These are phyloP conservation scores for Nematolebias whitei DNA, from an alignment of 2,113 vertebrate species.

Conservation along the genomic window DNA sequence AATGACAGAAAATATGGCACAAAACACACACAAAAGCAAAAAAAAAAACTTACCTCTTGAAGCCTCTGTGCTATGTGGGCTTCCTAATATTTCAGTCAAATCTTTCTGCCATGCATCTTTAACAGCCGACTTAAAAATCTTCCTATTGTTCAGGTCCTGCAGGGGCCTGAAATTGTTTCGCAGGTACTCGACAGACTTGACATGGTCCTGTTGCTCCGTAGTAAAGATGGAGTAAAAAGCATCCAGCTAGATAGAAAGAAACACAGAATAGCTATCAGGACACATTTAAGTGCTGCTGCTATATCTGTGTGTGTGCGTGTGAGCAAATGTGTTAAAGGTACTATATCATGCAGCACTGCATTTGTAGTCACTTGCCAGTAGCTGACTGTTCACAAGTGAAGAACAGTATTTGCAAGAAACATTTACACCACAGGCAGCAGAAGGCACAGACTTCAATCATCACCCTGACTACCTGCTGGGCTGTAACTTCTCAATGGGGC, in stretches of 20 bases:
- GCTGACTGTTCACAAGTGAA: slow-evolving; percentile 53
- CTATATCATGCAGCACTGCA: slow-evolving; percentile 44
- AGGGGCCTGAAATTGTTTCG: slow-evolving; percentile 95
- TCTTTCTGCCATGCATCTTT: slow-evolving; percentile 93
- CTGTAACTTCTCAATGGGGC: slow-evolving; percentile 73
- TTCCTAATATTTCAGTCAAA: slow-evolving; percentile 84
- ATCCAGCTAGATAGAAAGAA: slow-evolving; percentile 84
- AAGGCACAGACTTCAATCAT: slow-evolving; percentile 55
- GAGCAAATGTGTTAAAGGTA: slow-evolving; percentile 19
- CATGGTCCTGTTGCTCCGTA: slow-evolving; percentile 98
- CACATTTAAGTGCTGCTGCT: slow-evolving; percentile 18
- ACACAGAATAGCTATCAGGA: slow-evolving; percentile 33
- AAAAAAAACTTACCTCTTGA: slow-evolving; percentile 87
- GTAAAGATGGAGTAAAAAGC: slow-evolving; percentile 99
- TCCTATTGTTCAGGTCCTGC: slow-evolving; percentile 86
- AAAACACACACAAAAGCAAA: neutral
- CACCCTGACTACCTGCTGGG: slow-evolving; percentile 56
- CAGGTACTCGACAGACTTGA: slow-evolving; percentile 97
- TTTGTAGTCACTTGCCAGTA: slow-evolving; percentile 40
- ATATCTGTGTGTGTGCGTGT: neutral
- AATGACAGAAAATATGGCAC: neutral
- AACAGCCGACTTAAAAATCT: slow-evolving; percentile 91
- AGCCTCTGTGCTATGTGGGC: slow-evolving; percentile 88
- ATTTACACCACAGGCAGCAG: slow-evolving; percentile 51
- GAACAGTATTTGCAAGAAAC: slow-evolving; percentile 51